Percentiles rank a stretch among this genome's conserved stretches.
Evolutionary conservation across 2,888 invertebrate genomes (phyloP).

Genomic region (Mythimna albipuncta): DNA sequence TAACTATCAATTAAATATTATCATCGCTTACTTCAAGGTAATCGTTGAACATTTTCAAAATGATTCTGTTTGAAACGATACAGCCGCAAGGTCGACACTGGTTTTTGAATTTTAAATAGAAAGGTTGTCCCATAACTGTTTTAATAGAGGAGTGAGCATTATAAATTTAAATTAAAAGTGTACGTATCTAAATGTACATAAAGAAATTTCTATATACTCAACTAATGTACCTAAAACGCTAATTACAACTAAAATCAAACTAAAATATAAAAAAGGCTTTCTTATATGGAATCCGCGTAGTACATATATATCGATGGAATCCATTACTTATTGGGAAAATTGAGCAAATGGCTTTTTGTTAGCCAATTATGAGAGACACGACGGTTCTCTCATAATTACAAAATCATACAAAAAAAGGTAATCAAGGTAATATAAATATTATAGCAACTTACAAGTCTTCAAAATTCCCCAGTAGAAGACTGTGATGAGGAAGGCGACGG

Average conservation of each 20-base stretch:
- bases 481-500: constrained; percentile 87
- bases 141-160: not conserved
- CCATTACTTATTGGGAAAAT: not conserved
- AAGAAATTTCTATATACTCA: no score
- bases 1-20: constrained; percentile 38
- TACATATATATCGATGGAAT: no score
- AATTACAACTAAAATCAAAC: no score
- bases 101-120: not conserved
- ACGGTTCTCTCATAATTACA: no score
- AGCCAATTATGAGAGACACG: no score
- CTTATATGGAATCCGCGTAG: no score
- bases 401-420: no score
- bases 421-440: not conserved
- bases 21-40: constrained; percentile 13
- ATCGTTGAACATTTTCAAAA: constrained; percentile 19
- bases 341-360: not conserved
- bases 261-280: no score
- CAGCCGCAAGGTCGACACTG: not conserved
- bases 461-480: constrained; percentile 88
- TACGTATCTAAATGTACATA: not conserved
- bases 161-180: not conserved
- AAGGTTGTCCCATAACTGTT: not conserved
- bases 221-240: no score
- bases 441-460: constrained; percentile 76
- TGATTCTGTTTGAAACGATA: constrained; percentile 11